Evolutionary conservation across 2,797 vertebrate species (phyloP), one percentile per base, ranked within the genome.

Genomic region (Oryzias sinensis): DNA sequence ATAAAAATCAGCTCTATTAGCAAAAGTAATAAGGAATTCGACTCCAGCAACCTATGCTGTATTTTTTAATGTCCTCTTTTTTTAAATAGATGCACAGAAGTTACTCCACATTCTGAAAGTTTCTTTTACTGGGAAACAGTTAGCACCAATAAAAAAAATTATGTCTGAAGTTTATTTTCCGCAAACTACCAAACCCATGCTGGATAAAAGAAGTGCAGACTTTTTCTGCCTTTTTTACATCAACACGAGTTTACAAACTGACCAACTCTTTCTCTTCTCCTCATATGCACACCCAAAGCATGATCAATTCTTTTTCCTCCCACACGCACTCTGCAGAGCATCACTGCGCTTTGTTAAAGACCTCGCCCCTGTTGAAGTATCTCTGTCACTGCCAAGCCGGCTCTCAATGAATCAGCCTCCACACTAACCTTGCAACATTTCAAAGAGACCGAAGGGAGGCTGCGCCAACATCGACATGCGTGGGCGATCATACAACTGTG

Each of bases 381-480:
- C 81, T 80, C 76, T 85, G 73, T 84, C 81, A 67, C 53, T 68
- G 79, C 74, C 62, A 24, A 73, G 67, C 68, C 11, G 56, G 40
- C 72, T 83, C 67, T 83, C 82, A 70, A 50, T 33, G 61, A 74
- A 72, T 85, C 87, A 57, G 82, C 84, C 77, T 79, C 81, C 87
- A 80, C 83, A 72, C 64, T 80, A 68, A 79, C 84, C 87, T 86
- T 76, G 77, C 60, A 71, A 70, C 60, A 2, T 80, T 80, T 88
- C 72, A 84, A 87, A 82, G 71, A 82, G 43, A 65, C 71, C 73
- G 65, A 63, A 70, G 70, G 70, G 76, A 74, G 79, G 70, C 60
- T 59, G 76, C 66, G 64, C 9, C 45, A 71, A 69, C 76, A 68
- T 17, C 68, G 71, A 74, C 67, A 40, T 52, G 76, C 49, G 88